These are phyloP conservation scores for Morbakka virulenta DNA, from an alignment of 30 jellyfish, hydroid and myxozoan genomes.

Conservation along the genomic window DNA sequence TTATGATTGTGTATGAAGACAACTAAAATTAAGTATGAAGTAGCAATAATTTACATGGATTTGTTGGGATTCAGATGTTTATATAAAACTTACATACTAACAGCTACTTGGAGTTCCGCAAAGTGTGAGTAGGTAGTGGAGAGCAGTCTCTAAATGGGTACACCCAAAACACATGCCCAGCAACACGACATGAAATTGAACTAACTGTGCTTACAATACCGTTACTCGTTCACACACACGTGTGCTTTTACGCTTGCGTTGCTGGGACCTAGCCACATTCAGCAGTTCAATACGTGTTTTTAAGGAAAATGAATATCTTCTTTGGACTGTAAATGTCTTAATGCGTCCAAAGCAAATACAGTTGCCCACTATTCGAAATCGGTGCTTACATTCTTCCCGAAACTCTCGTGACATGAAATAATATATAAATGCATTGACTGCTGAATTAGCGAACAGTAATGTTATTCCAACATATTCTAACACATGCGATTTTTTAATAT, in stretches of 20 bases:
- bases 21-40: too few relatives aligned
- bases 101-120: too few relatives aligned
- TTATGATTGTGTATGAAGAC: too few relatives aligned
- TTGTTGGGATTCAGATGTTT: too few relatives aligned
- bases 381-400: conserved; percentile 76
- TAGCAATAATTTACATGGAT: too few relatives aligned
- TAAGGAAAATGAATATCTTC: background rate
- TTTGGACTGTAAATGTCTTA: background rate
- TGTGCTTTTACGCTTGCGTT: background rate
- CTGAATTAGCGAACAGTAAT: conserved; percentile 78
- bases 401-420: conserved; percentile 76
- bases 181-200: too few relatives aligned
- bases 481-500: conserved; percentile 13
- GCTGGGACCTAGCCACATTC: background rate
- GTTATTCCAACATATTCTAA: conserved; percentile 47
- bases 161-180: too few relatives aligned
- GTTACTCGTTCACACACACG: background rate
- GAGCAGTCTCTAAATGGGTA: too few relatives aligned
- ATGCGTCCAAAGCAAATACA: background rate
- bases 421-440: conserved; percentile 83
- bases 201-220: background rate
- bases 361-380: conserved; percentile 29
- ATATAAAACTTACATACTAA: too few relatives aligned
- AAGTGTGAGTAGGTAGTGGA: too few relatives aligned
- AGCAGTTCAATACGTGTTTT: background rate